Evolutionary conservation across 1,140 invertebrate genomes (phyloP), one percentile per base, ranked within the genome.

Genomic region (Contarinia nasturtii): DNA sequence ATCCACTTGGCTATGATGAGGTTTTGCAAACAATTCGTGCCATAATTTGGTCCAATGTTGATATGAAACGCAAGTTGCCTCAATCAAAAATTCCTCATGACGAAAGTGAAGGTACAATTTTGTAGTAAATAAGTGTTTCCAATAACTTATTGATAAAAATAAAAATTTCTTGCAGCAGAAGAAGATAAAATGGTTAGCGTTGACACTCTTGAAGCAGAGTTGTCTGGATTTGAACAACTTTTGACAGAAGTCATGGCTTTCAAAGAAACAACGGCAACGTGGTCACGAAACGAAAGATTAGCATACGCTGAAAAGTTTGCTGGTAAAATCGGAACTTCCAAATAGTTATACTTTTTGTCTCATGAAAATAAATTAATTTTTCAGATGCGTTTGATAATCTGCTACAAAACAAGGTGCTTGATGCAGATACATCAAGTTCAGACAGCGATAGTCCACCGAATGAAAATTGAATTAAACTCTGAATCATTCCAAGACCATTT

Each of bases 1-100:
- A 37, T 21, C 45, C 45, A 11, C 10, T 44, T 12, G 49, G 49
- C 11, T 50, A 50, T 40, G 49, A 46, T 38, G 49, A 50, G 27
- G n/a, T 50, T 1, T 7, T 15, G 14, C 27, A 47, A 33, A 45
- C 44, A 20, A 15, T 50, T 3, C n/a, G 33, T 20, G 33, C 44
- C 33, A 27, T 41, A 8, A 10, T 49, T 7, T 49, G 48, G 48
- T 49, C 48, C 12, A 49, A 49, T 43, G 38, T 49, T 7, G 18
- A 34, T n/a, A 42, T 45, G n/a, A 18, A 33, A 18, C 2, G 5
- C 0, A 17, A 40, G 37, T 4, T n/a, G 14, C 37, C 14, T 7
- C 37, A n/a, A 12, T 7, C 17, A 7, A 40, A 40, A 18, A 4
- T 40, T 40, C 17, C 14, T 3, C 37, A 12, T 7, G 14, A 15